Conservation (phyloP, 2,113 vertebrate species). For the Carollia perspicillata region DNA sequence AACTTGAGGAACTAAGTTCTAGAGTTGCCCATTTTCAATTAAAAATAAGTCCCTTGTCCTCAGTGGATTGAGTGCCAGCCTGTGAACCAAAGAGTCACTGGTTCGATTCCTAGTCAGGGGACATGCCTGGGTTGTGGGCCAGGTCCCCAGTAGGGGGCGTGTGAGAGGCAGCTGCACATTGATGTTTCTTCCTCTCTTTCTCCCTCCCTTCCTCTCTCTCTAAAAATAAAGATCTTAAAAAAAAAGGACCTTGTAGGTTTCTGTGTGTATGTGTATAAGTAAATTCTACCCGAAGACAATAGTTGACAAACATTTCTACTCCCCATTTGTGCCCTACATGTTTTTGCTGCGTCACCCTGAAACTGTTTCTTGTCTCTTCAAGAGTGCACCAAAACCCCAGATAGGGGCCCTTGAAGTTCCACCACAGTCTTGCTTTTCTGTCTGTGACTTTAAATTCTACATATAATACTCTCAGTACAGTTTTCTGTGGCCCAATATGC, state of each 20-base stretch:
- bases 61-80: too few species aligned
- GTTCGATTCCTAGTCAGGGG: too few species aligned
- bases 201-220: too few species aligned
- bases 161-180: too few species aligned
- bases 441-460: neutral
- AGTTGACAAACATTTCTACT: constrained; percentile 29
- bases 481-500: neutral
- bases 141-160: too few species aligned
- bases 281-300: neutral
- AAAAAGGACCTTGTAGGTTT: neutral
- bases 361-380: neutral
- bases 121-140: too few species aligned
- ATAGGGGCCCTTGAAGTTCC: neutral
- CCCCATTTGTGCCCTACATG: neutral
- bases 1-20: constrained; percentile 20
- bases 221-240: neutral
- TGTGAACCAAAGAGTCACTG: too few species aligned
- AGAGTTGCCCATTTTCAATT: constrained; percentile 39
- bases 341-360: constrained; percentile 1
- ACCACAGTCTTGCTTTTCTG: neutral
- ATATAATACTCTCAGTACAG: neutral
- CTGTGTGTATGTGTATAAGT: neutral
- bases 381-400: neutral
- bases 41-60: neutral
- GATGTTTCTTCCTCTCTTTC: too few species aligned